A percentile compares a stretch with the other conserved stretches of the same genome.
phyloP scores from a whole-genome alignment of 2,888 invertebrate species.

The Palloptera scutellata region DNA sequence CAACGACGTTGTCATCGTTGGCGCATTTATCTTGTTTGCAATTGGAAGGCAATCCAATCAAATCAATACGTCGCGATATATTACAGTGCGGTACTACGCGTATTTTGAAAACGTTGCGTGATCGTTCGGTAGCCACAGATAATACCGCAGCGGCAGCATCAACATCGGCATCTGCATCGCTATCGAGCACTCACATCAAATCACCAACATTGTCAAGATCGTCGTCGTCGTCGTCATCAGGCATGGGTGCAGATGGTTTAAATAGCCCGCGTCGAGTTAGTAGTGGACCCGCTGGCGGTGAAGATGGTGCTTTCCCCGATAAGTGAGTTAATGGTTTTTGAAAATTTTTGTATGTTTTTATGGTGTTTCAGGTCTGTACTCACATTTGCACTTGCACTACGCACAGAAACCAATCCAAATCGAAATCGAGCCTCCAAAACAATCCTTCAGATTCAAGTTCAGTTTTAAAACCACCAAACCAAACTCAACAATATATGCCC shows the following conservation, averaged over 20 bases:
- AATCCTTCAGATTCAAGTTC: no score
- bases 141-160: not conserved
- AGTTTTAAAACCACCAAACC: no score
- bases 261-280: constrained; percentile 41
- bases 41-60: constrained; percentile 86
- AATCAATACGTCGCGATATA: constrained; percentile 82
- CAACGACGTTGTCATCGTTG: constrained; percentile 73
- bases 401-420: no score
- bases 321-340: constrained; percentile 44
- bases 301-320: constrained; percentile 47
- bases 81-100: constrained; percentile 84
- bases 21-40: constrained; percentile 82
- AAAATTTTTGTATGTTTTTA: no score
- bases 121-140: constrained; percentile 62
- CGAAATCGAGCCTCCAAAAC: no score
- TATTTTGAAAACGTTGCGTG: constrained; percentile 79
- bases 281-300: constrained; percentile 29
- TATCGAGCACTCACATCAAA: constrained; percentile 19
- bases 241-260: constrained; percentile 58
- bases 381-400: no score
- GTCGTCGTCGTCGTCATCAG: constrained; percentile 49
- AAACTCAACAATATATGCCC: no score
- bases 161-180: not conserved
- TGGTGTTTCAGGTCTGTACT: no score
- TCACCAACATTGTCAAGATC: constrained; percentile 24